Evolutionary conservation across 2,888 invertebrate species (phyloP).

Genomic region (Tethea ocularis): DNA sequence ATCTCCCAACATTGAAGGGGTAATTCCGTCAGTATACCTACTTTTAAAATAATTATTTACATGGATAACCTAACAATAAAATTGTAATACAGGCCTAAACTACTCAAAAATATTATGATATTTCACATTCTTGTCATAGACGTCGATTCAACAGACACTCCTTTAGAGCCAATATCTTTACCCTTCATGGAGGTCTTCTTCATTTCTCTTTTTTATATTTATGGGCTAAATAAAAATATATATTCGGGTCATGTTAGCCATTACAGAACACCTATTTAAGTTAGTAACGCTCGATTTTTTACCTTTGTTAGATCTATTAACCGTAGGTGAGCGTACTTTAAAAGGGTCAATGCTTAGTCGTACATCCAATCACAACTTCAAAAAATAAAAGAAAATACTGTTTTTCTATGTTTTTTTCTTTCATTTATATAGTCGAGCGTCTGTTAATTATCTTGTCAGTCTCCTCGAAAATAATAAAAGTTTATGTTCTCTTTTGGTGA

Average conservation of each 20-base stretch:
- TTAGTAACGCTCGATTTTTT: not conserved
- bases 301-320: not conserved
- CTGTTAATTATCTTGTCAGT: slow-evolving; percentile 59
- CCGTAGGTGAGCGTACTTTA: not conserved
- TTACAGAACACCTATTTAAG: not conserved
- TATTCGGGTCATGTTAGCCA: not conserved
- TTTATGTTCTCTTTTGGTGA: slow-evolving; percentile 65
- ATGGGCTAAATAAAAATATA: not conserved
- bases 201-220: not conserved
- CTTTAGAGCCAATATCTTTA: not conserved
- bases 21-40: no score
- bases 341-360: not conserved
- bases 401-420: slow-evolving; percentile 13
- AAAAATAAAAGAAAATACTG: slow-evolving; percentile 28
- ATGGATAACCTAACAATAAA: no score
- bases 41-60: no score
- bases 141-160: not conserved
- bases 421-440: slow-evolving; percentile 39
- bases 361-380: slow-evolving; percentile 12
- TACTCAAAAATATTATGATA: no score
- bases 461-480: slow-evolving; percentile 60
- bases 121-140: no score
- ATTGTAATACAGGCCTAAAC: no score
- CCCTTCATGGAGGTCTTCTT: not conserved
- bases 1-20: no score